These are phyloP conservation scores for Drosophila ohnishii DNA, from an alignment of 1,140 invertebrate genomes.

Conservation along the genomic window DNA sequence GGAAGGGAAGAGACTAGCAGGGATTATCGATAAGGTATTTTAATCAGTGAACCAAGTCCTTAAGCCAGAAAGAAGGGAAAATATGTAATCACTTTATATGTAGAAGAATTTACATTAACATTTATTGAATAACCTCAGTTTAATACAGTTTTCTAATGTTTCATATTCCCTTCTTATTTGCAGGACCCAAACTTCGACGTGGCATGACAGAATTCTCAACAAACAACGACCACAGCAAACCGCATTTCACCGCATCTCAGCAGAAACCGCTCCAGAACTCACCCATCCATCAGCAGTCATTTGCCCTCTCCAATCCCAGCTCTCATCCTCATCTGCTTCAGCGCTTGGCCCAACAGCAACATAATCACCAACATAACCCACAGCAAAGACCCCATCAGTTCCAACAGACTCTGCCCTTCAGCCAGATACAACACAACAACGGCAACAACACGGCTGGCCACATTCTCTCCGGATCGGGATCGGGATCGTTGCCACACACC, in stretches of 20 bases:
- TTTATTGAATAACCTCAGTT: no score
- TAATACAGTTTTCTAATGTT: not conserved
- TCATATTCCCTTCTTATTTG: constrained; percentile 17
- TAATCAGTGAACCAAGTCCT: not conserved
- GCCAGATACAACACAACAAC: constrained; percentile 65
- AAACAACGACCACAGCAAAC: constrained; percentile 75
- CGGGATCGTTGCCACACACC: constrained; percentile 69
- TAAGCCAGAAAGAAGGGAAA: not conserved
- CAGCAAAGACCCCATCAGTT: constrained; percentile 48
- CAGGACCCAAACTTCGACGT: constrained; percentile 81
- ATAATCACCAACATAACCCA: constrained; percentile 25
- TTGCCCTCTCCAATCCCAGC: constrained; percentile 32
- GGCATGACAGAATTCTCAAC: constrained; percentile 83
- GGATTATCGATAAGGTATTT: constrained; percentile 24
- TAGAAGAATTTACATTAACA: not conserved
- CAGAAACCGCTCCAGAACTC: constrained; percentile 75
- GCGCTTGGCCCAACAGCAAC: constrained; percentile 59
- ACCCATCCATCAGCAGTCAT: constrained; percentile 55
- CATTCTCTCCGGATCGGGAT: constrained; percentile 53
- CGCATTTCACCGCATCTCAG: constrained; percentile 70
- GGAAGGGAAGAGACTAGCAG: not conserved
- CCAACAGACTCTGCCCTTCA: constrained; percentile 48
- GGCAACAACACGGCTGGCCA: constrained; percentile 74
- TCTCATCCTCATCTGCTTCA: constrained; percentile 56
- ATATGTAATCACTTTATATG: not conserved